Base-by-base conservation (phyloP, 2,797 vertebrate species). In the Enteromius argenteus region DNA sequence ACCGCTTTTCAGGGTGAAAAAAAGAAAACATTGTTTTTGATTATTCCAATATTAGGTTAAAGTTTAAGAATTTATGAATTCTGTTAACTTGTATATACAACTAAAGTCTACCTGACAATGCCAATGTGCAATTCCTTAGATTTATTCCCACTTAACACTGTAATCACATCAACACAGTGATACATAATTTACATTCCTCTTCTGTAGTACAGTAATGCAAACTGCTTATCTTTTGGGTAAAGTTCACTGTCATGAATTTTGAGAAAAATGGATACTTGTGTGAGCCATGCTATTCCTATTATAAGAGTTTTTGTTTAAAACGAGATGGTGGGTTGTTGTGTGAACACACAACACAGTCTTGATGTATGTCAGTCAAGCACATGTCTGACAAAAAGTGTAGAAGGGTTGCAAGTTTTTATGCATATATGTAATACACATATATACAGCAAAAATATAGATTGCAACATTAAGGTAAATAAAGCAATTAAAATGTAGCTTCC, bases 401-500 rank as follows among this genome's bases (percentile, higher is more conserved):
- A 39, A 8, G 8, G 37, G 23, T 60, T 60, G 58, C 58, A 27
- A 30, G 4, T 14, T 5, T 30, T 30, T 1, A 27, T n/a, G 53
- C 53, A 56, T 62, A 14, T 39, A 14, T 60, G n/a, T 46, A 27
- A 21, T 11, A 7, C 27, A 30, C 14, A 21, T 66, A 21, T 44
- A 17, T 42, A 42, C 21, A 53, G 51, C 19, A 53, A 51, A 17
- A 51, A 19, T 51, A 39, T n/a, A n/a, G n/a, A 23, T n/a, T 58
- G 66, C 35, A 68, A 68, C 37, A 69, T 71, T 27, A 71, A 71
- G n/a, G 5, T 46, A 71, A 3, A 71, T 46, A 23, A 71, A 15
- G 39, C 39, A 39, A 44, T 21, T 44, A 60, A 60, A 27, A 27
- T 14, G n/a, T 13, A 46, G 14, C 1, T 71, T 44, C 14, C 0